Evolutionary conservation across 2,113 vertebrate genomes (phyloP), one percentile per base, ranked within the genome.

Genomic region (Oncorhynchus nerka): DNA sequence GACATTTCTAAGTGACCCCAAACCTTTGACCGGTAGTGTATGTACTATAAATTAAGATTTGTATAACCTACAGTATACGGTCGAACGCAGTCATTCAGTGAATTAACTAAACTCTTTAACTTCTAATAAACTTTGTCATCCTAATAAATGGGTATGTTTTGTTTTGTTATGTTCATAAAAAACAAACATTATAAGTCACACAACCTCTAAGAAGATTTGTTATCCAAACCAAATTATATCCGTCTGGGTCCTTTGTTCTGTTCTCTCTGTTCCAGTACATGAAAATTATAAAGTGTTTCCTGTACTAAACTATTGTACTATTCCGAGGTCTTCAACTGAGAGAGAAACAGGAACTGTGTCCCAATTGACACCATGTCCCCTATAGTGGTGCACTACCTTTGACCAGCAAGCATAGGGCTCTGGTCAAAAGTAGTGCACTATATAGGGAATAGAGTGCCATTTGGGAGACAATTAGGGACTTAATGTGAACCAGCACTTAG

Each of bases 401-500:
- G 39, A 45, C 39, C 8, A 45, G 39, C 9, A 9, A 9, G 9
- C 2, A 11, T 45, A 45, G 9, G 39, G 8, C 39, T 45, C 39
- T 45, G 39, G 39, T 45, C 39, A 45, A 45, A 45, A 11, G 39
- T 45, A 45, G 8, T 3, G 39, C 39, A 12, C 39, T 11, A 12
- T 11, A 45, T 45, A 45, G 39, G 2, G 39, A 11, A 45, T 11
- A 45, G 39, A 3, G 39, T 45, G 39, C 39, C 8, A 45, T 11
- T 45, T 45, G 39, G 39, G 34, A 39, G 7, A 39, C 8, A 9
- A 0, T 0, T 2, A 39, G 62, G 59, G n/a, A 5, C 11, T 12
- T 77, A 77, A 77, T 65, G 62, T 22, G 68, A 67, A 77, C 32
- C 69, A 77, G 75, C 69, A 62, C 68, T 34, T 64, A 57, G 4